Conservation (phyloP, 2,888 invertebrate genomes). For the Thecophora atra region DNA sequence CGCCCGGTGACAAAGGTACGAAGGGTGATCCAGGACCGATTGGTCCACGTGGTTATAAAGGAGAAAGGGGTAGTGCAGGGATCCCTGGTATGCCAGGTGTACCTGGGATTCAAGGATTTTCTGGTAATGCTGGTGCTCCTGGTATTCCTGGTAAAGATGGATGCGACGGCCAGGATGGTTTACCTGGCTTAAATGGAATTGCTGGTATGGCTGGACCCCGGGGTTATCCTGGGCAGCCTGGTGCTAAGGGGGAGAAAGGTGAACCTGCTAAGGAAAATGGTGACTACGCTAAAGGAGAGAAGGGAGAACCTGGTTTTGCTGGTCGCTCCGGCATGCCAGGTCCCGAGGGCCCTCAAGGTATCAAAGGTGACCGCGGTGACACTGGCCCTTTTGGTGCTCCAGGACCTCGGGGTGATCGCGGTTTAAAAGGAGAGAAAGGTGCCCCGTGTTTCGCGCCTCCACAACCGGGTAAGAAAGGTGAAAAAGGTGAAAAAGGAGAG, state of each 20-base stretch:
- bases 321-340: conserved; percentile 62
- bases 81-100: conserved; percentile 86
- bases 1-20: conserved; percentile 86
- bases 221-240: conserved; percentile 70
- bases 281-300: conserved; percentile 79
- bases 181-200: conserved; percentile 76
- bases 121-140: conserved; percentile 71
- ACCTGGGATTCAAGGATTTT: conserved; percentile 64
- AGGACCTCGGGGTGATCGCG: conserved; percentile 82
- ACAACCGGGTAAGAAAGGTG: conserved; percentile 69
- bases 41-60: conserved; percentile 84
- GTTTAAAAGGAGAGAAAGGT: conserved; percentile 77
- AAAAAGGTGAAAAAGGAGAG: conserved; percentile 73
- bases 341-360: conserved; percentile 68
- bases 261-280: conserved; percentile 72
- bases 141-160: conserved; percentile 91
- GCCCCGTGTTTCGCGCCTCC: conserved; percentile 67
- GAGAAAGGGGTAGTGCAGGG: conserved; percentile 86
- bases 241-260: conserved; percentile 77
- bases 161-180: conserved; percentile 94
- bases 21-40: conserved; percentile 87
- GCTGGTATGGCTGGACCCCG: conserved; percentile 80
- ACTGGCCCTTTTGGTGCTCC: conserved; percentile 58
- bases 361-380: conserved; percentile 78
- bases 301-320: conserved; percentile 76